Percentiles rank a stretch among this genome's conserved stretches.
Conservation (phyloP, 2,113 vertebrate genomes). For the Corythornis cristatus region DNA sequence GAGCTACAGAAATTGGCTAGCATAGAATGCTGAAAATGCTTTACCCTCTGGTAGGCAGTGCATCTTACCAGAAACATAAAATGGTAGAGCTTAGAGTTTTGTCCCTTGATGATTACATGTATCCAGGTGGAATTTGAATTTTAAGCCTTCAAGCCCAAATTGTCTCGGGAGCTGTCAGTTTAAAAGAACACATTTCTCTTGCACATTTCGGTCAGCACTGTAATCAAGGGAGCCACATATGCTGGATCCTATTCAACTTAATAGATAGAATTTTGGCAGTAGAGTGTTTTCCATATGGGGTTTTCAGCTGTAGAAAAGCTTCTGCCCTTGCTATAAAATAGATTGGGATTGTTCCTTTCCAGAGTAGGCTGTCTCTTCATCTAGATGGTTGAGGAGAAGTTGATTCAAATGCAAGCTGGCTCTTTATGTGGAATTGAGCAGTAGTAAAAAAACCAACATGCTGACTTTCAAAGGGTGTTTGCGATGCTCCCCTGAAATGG, state of each 20-base stretch:
- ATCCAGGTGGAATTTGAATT: constrained; percentile 37
- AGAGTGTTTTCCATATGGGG: constrained; percentile 55
- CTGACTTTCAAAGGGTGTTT: not conserved
- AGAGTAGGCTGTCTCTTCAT: constrained; percentile 29
- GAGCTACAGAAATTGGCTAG: not conserved
- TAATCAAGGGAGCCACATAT: constrained; percentile 52
- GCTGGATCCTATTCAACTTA: constrained; percentile 59
- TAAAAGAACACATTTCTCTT: constrained; percentile 39
- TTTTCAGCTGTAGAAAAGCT: constrained; percentile 59
- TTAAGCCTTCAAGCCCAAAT: not conserved
- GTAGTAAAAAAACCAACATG: too few species aligned
- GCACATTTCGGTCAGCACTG: constrained; percentile 29
- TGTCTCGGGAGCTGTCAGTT: constrained; percentile 18
- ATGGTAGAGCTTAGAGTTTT: not conserved
- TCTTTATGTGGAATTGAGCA: not conserved
- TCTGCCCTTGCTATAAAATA: constrained; percentile 54
- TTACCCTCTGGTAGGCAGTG: not conserved
- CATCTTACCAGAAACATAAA: not conserved
- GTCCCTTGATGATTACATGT: not conserved
- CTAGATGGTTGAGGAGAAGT: not conserved
- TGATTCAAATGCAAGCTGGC: not conserved
- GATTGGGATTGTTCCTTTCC: constrained; percentile 17
- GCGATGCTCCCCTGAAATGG: not conserved
- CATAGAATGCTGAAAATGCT: not conserved
- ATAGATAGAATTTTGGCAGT: constrained; percentile 67